Base-by-base conservation (phyloP, 1,140 invertebrate genomes). In the Bemisia tabaci region DNA sequence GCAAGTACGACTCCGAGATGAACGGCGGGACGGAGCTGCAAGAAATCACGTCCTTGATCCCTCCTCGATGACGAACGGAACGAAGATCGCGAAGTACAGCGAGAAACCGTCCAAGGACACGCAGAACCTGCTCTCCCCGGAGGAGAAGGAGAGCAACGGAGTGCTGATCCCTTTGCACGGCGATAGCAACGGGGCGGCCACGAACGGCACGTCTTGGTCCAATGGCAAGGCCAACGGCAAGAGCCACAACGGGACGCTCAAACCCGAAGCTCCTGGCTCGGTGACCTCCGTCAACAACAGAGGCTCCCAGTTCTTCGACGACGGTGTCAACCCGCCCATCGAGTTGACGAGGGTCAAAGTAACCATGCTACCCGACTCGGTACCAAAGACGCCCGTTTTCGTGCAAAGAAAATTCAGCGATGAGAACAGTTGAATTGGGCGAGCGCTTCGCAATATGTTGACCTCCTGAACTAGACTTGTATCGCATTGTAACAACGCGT, bases 21-120 rank as follows among this genome's bases (percentile, higher is more conserved):
- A 66, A 68, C 60, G 39, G 62, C 0, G 69, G 68, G 17, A 71
- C 72, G 22, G 72, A 72, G 65, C 22, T 72, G 60, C 72, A 71
- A 65, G 72, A 72, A 22, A 70, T 72, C 63, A 65, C 68, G 2
- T 65, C 66, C 25, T 68, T 72, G 17, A 62, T 72, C 24, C 71
- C 71, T 17, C 70, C 62, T 63, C 69, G 17, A 27, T 65, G 1
- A 68, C 70, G 26, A 69, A 72, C 17, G 71, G 68, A 26, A 60
- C 66, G 2, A 71, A 68, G 63, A 48, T 70, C 21, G 24, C 39
- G 0, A n/a, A n/a, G n/a, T 39, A 24, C 22, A 68, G 65, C 17
- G 66, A 69, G 67, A 60, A 59, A 22, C 39, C 64, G 26, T 65
- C 68, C n/a, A 63, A 62, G 26, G 66, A 69, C 27, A 69, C 68